Base-by-base conservation (phyloP, 2,797 vertebrate genomes). In the Bovichtus variegatus region DNA sequence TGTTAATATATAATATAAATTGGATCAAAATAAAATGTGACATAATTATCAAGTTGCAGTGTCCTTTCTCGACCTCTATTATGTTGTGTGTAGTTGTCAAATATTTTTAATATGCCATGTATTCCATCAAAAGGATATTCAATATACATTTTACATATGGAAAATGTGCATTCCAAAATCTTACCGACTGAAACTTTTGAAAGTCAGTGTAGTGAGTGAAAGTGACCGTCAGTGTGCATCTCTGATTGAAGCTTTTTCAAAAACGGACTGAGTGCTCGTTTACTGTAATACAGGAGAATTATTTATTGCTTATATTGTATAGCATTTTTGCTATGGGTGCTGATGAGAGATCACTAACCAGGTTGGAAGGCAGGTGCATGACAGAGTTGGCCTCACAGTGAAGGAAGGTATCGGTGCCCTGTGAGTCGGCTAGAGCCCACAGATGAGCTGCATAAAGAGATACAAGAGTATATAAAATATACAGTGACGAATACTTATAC, bases 391-490 rank as follows among this genome's bases (percentile, higher is more conserved):
- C 89, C 74, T 96, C 94, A 57, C 95, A 95, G 51, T 93, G 93
- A 59, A 87, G 92, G 86, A 96, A 97, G n/a, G 91, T 93, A 18
- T 93, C 85, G 0, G 86, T 84, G 4, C 91, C 94, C 27, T 93
- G 91, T 1, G 95, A 93, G 83, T 96, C 95, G 1, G 95, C 94
- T 0, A 74, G 86, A 9, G 89, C 91, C 96, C 96, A 96, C 67
- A 95, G 87, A 61, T 94, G 90, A 85, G 91, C 95, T 96, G 82
- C 0, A 38, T 19, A 50, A 16, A 64, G 1, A 47, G 15, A 19
- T 25, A 25, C 1, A 27, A 25, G 27, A 41, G 6, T 9, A 23
- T 36, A 53, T 23, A 3, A 19, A 58, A n/a, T 2, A 44, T 0
- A 27, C 43, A 18, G n/a, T 0, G 2, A 49, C 3, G 51, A 34